Evolutionary conservation across 2,113 vertebrate genomes (phyloP).

Genomic region (Phoenicopterus ruber): DNA sequence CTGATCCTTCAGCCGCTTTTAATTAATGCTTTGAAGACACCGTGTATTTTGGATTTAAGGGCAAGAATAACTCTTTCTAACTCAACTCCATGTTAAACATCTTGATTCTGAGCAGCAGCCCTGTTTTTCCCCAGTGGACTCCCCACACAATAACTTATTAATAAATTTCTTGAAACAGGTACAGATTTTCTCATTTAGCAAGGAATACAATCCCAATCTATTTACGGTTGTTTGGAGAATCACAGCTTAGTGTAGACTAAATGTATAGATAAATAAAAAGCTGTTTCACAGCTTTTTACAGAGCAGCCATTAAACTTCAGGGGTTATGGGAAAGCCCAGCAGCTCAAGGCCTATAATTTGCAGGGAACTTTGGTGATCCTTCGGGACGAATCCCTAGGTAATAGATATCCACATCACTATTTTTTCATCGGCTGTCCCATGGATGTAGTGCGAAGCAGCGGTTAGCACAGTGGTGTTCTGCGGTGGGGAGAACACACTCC

Average conservation of each 20-base stretch:
- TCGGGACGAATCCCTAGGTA: neutral
- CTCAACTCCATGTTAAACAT: neutral
- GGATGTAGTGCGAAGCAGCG: neutral
- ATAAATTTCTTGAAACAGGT: slow-evolving; percentile 3
- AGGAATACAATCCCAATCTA: neutral
- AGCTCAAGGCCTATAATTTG: neutral
- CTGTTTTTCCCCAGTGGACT: neutral
- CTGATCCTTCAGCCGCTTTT: slow-evolving; percentile 45
- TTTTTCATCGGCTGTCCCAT: neutral
- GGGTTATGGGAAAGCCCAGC: neutral
- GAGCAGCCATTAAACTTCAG: neutral
- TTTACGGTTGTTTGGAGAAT: slow-evolving; percentile 8
- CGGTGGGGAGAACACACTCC: neutral
- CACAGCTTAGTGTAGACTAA: neutral
- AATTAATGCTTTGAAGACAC: slow-evolving; percentile 41
- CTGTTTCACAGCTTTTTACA: neutral
- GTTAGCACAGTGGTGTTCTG: neutral
- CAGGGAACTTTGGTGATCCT: neutral
- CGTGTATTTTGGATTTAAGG: slow-evolving; percentile 10
- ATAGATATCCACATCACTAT: neutral
- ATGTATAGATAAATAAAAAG: slow-evolving; percentile 22
- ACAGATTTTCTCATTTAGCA: slow-evolving; percentile 38
- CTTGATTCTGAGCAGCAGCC: neutral
- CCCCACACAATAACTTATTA: neutral
- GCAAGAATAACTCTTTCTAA: neutral